Conservation (phyloP, 37 sponge, comb jelly and placozoan genomes). For the Halichondria panicea region DNA sequence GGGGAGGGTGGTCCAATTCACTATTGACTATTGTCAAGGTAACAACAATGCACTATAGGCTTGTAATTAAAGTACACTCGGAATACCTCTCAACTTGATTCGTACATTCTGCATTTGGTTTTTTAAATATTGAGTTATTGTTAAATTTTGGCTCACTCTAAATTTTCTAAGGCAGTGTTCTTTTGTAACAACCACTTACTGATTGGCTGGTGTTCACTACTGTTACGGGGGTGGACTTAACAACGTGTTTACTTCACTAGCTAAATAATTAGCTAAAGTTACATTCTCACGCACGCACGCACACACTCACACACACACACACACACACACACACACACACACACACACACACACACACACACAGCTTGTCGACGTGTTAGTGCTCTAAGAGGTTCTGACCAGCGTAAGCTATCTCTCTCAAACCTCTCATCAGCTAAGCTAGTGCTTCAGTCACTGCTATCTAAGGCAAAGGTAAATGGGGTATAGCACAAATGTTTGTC, state of each 20-base stretch:
- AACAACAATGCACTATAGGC: not conserved
- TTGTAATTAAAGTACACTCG: not conserved
- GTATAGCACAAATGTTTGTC: too few species aligned
- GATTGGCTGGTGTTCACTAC: too few species aligned
- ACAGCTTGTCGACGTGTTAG: conserved; percentile 18
- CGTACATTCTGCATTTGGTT: not conserved
- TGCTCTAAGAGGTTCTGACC: not conserved
- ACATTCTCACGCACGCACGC: too few species aligned
- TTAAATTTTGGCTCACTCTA: too few species aligned
- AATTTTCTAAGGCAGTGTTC: too few species aligned
- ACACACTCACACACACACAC: too few species aligned
- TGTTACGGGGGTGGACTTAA: too few species aligned
- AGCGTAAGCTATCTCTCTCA: not conserved
- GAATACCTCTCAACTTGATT: not conserved
- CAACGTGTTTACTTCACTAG: too few species aligned
- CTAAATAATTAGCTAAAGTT: too few species aligned
- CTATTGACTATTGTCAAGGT: conserved; percentile 76
- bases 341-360: not conserved
- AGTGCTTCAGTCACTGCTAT: conserved; percentile 38
- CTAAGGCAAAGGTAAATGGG: conserved; percentile 60
- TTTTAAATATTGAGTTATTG: not conserved
- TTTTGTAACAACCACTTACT: too few species aligned
- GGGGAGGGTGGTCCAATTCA: conserved; percentile 35
- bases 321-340: too few species aligned
- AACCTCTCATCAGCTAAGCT: conserved; percentile 62